Conservation (phyloP, 2,797 vertebrate species). For the Sebastes miniatus region DNA sequence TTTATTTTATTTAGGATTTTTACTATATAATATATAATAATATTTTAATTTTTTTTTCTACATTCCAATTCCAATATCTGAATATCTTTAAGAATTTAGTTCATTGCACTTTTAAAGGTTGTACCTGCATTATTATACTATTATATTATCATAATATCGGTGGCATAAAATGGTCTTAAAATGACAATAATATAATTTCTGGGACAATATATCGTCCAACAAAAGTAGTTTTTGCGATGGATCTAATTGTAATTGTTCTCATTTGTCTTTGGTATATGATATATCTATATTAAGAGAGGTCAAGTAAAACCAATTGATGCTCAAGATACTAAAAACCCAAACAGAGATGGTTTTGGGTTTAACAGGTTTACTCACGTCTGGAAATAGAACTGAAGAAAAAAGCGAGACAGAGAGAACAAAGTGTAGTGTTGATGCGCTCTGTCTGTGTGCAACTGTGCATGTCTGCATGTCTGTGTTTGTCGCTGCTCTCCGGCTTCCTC, state of each 20-base stretch:
- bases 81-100: no score
- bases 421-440: neutral
- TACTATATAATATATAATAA: no score
- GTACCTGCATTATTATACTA: no score
- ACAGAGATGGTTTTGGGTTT: constrained; percentile 19
- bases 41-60: no score
- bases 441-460: constrained; percentile 4
- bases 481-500: neutral
- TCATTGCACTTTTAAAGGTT: no score
- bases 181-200: neutral
- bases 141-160: no score
- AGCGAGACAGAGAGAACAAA: constrained; percentile 24
- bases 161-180: neutral
- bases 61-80: no score
- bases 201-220: neutral
- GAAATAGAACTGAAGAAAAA: constrained; percentile 45
- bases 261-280: neutral
- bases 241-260: neutral
- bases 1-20: no score
- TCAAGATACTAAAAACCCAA: neutral
- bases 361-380: constrained; percentile 43
- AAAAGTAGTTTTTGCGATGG: neutral
- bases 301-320: neutral
- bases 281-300: neutral
- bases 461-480: constrained; percentile 3